Conservation (phyloP, 2,888 invertebrate species). For the Calameuta filiformis region DNA sequence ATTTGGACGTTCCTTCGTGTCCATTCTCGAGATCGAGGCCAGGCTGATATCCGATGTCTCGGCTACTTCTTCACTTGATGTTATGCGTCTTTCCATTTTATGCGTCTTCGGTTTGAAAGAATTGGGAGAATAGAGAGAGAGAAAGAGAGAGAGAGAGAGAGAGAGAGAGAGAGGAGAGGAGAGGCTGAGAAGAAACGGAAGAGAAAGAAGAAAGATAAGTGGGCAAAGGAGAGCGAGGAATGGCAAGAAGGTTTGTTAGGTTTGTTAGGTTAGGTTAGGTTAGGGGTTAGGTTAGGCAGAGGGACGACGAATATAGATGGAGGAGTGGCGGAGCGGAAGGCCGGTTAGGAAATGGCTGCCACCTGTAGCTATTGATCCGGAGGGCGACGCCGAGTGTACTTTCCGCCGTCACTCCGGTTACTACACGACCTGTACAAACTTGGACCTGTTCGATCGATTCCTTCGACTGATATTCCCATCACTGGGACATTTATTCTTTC, state of each 20-base stretch:
- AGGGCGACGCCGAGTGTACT: constrained; percentile 55
- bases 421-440: constrained; percentile 33
- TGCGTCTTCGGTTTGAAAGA: background rate
- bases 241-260: constrained; percentile 10
- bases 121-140: no score
- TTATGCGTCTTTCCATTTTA: background rate
- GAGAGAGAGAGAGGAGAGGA: no score
- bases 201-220: background rate
- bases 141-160: no score
- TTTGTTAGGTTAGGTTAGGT: background rate
- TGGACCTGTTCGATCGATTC: constrained; percentile 16
- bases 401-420: constrained; percentile 36
- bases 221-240: constrained; percentile 14
- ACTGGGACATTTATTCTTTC: no score
- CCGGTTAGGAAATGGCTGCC: constrained; percentile 65
- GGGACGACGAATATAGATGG: background rate
- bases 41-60: no score
- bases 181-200: constrained; percentile 16
- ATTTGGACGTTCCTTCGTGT: no score
- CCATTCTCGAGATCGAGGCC: no score
- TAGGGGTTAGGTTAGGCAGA: background rate
- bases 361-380: constrained; percentile 67
- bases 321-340: constrained; percentile 23
- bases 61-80: background rate
- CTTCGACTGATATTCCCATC: no score